Conservation (phyloP, 2,113 vertebrate species). For the Pollimyrus isidori region DNA sequence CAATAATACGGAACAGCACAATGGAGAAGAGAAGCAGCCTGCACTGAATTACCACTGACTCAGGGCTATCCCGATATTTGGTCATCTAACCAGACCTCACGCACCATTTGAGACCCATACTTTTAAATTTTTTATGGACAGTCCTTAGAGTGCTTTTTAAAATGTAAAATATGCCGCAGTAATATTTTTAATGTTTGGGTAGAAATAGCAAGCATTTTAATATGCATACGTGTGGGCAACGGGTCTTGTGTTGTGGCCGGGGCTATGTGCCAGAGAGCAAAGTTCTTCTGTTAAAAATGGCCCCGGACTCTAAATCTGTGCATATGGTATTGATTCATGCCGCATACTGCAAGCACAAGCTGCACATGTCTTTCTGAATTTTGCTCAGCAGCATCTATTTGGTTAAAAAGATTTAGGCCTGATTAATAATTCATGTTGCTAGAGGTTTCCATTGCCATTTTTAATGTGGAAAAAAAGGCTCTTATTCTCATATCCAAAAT, state of each 20-base stretch:
- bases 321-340: not conserved
- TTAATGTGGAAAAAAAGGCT: not conserved
- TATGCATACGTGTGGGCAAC: not conserved
- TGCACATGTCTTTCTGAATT: not conserved
- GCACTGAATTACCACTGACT: not conserved
- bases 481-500: not conserved
- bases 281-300: not conserved
- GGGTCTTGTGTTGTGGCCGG: not conserved
- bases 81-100: not conserved
- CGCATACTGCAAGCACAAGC: not conserved
- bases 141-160: not conserved
- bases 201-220: not conserved
- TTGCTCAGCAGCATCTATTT: not conserved
- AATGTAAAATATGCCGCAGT: not conserved
- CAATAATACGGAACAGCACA: not conserved
- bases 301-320: not conserved
- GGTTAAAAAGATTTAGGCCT: not conserved
- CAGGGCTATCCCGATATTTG: not conserved
- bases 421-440: slow-evolving; percentile 6
- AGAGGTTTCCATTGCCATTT: not conserved
- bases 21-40: not conserved
- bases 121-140: not conserved
- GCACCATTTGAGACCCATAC: not conserved
- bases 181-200: not conserved
- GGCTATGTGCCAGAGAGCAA: not conserved